These are phyloP conservation scores for western clawed frog (Xenopus tropicalis) DNA, from an alignment of 2,113 vertebrate genomes.

Conservation along the genomic window DNA sequence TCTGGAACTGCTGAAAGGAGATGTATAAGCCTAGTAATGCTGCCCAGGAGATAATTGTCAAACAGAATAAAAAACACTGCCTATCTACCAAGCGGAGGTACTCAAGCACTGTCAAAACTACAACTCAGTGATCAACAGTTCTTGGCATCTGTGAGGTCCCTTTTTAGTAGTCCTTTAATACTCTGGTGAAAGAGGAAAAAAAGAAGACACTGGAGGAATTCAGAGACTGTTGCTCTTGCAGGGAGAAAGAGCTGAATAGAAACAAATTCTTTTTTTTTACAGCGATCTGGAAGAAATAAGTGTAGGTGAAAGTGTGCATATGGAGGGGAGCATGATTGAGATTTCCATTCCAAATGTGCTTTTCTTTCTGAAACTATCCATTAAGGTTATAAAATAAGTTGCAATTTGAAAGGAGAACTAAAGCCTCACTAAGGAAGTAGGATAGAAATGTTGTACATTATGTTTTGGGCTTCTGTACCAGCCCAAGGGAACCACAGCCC, in stretches of 20 bases:
- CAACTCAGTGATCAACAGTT: conserved; percentile 66
- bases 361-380: too few species aligned
- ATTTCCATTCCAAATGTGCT: too few species aligned
- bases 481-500: too few species aligned
- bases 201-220: conserved; percentile 42
- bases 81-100: conserved; percentile 54
- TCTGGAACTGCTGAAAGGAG: conserved; percentile 63
- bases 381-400: too few species aligned
- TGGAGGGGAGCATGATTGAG: neutral
- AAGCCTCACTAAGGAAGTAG: too few species aligned
- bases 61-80: conserved; percentile 65
- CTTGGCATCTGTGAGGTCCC: conserved; percentile 65
- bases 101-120: conserved; percentile 63
- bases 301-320: neutral
- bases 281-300: neutral
- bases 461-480: too few species aligned
- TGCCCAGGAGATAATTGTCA: conserved; percentile 66
- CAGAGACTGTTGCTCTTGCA: conserved; percentile 39
- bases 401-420: too few species aligned
- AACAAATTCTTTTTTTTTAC: conserved; percentile 2
- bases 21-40: conserved; percentile 56
- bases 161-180: conserved; percentile 53
- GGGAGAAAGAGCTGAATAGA: conserved; percentile 23
- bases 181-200: conserved; percentile 53
- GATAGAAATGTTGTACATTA: too few species aligned